A percentile compares a stretch with the other conserved stretches of the same genome.
Evolutionary conservation across 2,888 invertebrate species (phyloP).

Genomic region (Drosophila birchii): DNA sequence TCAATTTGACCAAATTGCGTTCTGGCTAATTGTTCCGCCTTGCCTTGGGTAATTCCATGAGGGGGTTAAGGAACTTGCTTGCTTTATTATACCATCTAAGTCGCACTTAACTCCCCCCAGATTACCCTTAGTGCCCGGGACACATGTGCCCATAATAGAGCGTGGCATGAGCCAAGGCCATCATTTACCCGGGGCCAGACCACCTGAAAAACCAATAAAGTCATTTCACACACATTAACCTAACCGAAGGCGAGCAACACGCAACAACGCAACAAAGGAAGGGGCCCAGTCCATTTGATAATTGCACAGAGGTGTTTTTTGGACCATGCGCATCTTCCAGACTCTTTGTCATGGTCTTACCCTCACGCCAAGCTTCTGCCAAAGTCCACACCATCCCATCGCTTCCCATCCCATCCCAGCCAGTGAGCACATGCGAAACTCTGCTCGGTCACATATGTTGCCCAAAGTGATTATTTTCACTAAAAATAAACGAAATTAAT

Average conservation of each 20-base stretch:
- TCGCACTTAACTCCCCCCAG: slow-evolving; percentile 39
- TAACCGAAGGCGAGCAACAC: slow-evolving; percentile 48
- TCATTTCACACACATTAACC: slow-evolving; percentile 62
- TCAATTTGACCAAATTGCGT: slow-evolving; percentile 25
- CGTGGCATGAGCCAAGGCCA: slow-evolving; percentile 33
- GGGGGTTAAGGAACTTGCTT: slow-evolving; percentile 29
- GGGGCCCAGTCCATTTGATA: slow-evolving; percentile 67
- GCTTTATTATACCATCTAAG: slow-evolving; percentile 46
- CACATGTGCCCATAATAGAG: slow-evolving; percentile 49
- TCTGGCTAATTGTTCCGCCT: slow-evolving; percentile 31
- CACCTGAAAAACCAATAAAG: slow-evolving; percentile 65
- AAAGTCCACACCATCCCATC: slow-evolving; percentile 12
- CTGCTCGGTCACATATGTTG: slow-evolving; percentile 71
- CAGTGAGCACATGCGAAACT: slow-evolving; percentile 70
- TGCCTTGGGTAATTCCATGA: slow-evolving; percentile 1
- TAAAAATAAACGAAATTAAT: slow-evolving; percentile 77
- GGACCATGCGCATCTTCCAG: slow-evolving; percentile 50
- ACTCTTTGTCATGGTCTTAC: slow-evolving; percentile 53
- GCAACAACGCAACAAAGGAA: slow-evolving; percentile 21
- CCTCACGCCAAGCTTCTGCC: neutral
- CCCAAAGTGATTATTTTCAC: slow-evolving; percentile 77
- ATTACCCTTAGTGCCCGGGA: slow-evolving; percentile 10
- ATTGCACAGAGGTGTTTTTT: slow-evolving; percentile 64
- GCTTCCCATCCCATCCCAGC: slow-evolving; percentile 16
- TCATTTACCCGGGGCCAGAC: slow-evolving; percentile 26